Evolutionary conservation across 2,797 vertebrate species (phyloP).

Genomic region (Morelia viridis): DNA sequence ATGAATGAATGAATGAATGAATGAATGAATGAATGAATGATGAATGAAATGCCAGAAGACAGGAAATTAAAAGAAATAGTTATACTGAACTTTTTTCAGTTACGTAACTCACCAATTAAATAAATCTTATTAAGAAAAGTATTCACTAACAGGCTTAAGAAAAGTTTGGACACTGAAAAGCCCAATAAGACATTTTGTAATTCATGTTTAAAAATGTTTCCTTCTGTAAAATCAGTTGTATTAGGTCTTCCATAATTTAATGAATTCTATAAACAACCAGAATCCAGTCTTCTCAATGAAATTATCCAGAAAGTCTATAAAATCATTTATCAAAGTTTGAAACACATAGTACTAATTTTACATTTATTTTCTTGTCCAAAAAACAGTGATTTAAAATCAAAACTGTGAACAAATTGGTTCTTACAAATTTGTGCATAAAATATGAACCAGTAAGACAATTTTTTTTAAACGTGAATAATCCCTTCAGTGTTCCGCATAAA

Average conservation of each 20-base stretch:
- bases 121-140: constrained; percentile 24
- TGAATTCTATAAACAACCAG: background rate
- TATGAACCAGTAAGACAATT: too few relatives aligned
- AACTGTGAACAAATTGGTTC: fast-evolving
- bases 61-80: constrained; percentile 2
- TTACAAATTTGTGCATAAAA: background rate
- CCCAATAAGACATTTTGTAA: constrained; percentile 16
- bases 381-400: constrained; percentile 2
- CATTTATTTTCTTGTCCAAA: constrained; percentile 26
- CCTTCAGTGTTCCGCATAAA: background rate
- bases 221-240: background rate
- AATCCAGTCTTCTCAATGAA: background rate
- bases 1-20: constrained; percentile 18
- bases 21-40: constrained; percentile 7
- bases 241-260: background rate
- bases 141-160: background rate
- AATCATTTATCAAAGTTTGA: background rate
- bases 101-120: constrained; percentile 33
- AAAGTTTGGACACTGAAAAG: background rate
- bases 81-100: background rate
- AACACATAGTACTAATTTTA: constrained; percentile 1
- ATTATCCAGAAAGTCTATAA: background rate
- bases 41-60: constrained; percentile 27
- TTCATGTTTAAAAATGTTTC: background rate
- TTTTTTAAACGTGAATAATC: background rate